Evolutionary conservation across 2,797 vertebrate genomes (phyloP), one percentile per base, ranked within the genome.

Genomic region (Acropternis orthonyx): DNA sequence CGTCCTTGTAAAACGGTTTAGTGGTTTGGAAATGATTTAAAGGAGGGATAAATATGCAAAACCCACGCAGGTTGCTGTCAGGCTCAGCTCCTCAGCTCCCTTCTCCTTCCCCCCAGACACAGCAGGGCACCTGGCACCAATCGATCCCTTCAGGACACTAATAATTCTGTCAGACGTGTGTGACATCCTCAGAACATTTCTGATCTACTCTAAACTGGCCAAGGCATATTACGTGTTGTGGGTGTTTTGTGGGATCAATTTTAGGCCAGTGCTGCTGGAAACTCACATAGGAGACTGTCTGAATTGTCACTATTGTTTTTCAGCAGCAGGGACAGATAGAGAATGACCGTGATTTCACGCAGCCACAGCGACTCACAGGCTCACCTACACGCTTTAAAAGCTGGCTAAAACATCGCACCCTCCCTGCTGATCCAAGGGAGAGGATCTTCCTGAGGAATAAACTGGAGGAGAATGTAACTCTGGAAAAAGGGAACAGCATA

Each of bases 1-100:
- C 30, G 26, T 88, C 96, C 93, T 93, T 96, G 93, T 96, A 49
- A 96, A 96, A 97, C 95, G 95, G 81, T 92, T 97, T 96, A 93
- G 95, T 91, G 94, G 89, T 66, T 95, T 58, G 97, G 96, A 96
- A 94, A 96, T 89, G 93, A 96, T 96, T 96, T 95, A 95, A 88
- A 79, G 89, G 87, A 91, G 92, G 89, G 95, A 96, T 89, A 92
- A 96, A 95, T 92, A 92, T 75, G 86, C 86, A 96, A 96, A 97
- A 65, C 19, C 55, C 22, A 28, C 68, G 43, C 66, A 61, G 88
- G 93, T 86, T 89, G 85, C 92, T 59, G 86, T 81, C 72, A 82
- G 95, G 78, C 87, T 88, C 82, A 34, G 43, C 63, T 95, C 87
- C 87, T 88, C 81, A 34, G 43, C 63, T 95, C 87, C 73, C 34